Base-by-base conservation (phyloP, 2,797 vertebrate genomes). In the Loris lydekkerianus region DNA sequence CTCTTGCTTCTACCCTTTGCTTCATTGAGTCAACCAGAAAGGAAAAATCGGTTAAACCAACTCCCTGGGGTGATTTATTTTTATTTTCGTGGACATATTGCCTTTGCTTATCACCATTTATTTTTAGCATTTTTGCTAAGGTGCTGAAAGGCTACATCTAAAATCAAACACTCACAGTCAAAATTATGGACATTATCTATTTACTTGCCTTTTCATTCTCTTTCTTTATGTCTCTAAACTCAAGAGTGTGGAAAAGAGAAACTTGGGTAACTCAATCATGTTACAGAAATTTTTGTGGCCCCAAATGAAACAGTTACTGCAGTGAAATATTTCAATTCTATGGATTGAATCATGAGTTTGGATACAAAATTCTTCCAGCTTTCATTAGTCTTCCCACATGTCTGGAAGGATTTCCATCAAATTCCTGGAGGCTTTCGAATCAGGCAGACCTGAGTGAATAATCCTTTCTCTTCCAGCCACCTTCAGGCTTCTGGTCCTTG, bases 71-170 rank as follows among this genome's bases (percentile, higher is more conserved):
- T 90, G 65, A 91, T 95, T 87, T 92, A 87, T 83, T 96, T 89
- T 93, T 94, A 91, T 92, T 97, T 96, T 94, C 67, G 69, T 27
- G 34, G 84, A n/a, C 91, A 75, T 67, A 43, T 67, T 90, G 89
- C 91, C 75, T 88, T 94, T 96, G 65, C 46, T 93, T 88, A 80
- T 96, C 96, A 93, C 94, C 93, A 73, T 94, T 96, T 94, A 56
- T 92, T 86, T 96, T 89, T 65, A 86, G 80, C 81, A 31, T 72
- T 90, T 96, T 92, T 95, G 61, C 76, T 81, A 60, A 80, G 78
- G 82, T 95, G 94, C 46, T 97, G 90, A 97, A 97, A 93, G 92
- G 53, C 49, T 76, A 67, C 91, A 69, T 95, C 61, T 93, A 76
- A 94, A 56, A 34, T 86, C 63, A 84, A 49, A 91, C 17, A 40